These are phyloP conservation scores for Dissostichus mawsoni DNA, from an alignment of 2,113 vertebrate genomes.

Conservation along the genomic window DNA sequence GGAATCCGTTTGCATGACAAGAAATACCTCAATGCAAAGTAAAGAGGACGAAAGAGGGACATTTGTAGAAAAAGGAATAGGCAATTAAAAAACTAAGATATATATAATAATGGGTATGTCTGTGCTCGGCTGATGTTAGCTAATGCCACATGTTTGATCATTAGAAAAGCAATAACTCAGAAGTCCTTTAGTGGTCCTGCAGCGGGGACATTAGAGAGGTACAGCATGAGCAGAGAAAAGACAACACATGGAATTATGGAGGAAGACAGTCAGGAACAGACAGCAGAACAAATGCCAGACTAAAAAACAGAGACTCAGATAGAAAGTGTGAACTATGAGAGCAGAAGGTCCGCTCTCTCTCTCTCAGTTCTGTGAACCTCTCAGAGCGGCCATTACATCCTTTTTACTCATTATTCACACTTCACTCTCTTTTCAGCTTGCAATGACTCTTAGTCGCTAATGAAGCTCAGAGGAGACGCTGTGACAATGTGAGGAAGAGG, in stretches of 20 bases:
- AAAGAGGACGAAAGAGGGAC: too few species aligned
- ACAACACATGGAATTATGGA: background rate
- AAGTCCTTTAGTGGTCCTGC: too few species aligned
- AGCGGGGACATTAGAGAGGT: too few species aligned
- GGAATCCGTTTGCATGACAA: too few species aligned
- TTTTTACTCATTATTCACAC: constrained; percentile 53
- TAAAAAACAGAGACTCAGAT: background rate
- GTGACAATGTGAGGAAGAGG: constrained; percentile 20
- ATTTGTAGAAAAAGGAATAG: background rate
- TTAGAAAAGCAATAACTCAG: too few species aligned
- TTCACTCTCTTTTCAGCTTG: constrained; percentile 15
- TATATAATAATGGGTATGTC: too few species aligned
- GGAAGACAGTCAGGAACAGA: background rate
- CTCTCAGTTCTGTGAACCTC: constrained; percentile 55
- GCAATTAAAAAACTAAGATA: constrained; percentile 1
- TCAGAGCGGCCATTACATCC: constrained; percentile 60
- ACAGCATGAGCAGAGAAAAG: too few species aligned
- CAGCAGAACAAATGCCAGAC: background rate
- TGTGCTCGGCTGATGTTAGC: too few species aligned
- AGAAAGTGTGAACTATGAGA: background rate
- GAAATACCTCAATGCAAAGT: too few species aligned
- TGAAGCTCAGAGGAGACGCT: constrained; percentile 22
- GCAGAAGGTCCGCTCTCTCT: constrained; percentile 47
- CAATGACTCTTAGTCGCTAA: constrained; percentile 52
- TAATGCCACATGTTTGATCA: too few species aligned